phyloP scores from a whole-genome alignment of 2,888 invertebrate genomes.

The Eremobia ochroleuca region DNA sequence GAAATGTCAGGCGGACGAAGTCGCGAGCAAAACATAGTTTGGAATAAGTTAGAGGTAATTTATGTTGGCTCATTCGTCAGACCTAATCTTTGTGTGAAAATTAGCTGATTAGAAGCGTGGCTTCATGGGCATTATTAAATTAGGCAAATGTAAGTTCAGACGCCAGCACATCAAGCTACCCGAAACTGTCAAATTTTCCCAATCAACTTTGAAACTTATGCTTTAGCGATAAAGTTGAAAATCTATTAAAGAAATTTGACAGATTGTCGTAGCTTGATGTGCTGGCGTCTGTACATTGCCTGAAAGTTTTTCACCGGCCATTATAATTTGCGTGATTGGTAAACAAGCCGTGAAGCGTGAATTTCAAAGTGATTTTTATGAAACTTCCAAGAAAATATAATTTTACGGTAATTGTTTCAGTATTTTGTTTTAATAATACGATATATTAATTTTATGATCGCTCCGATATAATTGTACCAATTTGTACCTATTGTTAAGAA shows the following conservation, averaged over 20 bases:
- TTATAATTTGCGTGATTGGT: conserved; percentile 37
- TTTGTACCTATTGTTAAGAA: neutral
- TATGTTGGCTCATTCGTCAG: neutral
- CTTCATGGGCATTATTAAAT: conserved; percentile 15
- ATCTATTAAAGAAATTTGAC: no score
- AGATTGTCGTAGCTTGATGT: no score
- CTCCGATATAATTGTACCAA: neutral
- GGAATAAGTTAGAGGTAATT: neutral
- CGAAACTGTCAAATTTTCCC: no score
- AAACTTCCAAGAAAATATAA: conserved; percentile 21
- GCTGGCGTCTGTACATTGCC: no score
- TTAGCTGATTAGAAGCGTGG: neutral
- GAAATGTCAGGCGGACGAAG: no score
- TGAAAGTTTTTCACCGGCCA: conserved; percentile 9
- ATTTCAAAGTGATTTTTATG: conserved; percentile 30
- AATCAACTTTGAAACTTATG: no score
- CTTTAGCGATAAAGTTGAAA: no score
- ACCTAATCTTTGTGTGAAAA: neutral
- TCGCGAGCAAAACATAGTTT: neutral
- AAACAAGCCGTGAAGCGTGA: conserved; percentile 37
- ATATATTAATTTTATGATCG: neutral
- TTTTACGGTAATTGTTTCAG: neutral
- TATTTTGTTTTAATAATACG: conserved; percentile 1
- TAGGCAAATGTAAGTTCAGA: neutral
- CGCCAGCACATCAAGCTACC: no score